Evolutionary conservation across 2,797 vertebrate species (phyloP).

Genomic region (Phalloptychus januarius): DNA sequence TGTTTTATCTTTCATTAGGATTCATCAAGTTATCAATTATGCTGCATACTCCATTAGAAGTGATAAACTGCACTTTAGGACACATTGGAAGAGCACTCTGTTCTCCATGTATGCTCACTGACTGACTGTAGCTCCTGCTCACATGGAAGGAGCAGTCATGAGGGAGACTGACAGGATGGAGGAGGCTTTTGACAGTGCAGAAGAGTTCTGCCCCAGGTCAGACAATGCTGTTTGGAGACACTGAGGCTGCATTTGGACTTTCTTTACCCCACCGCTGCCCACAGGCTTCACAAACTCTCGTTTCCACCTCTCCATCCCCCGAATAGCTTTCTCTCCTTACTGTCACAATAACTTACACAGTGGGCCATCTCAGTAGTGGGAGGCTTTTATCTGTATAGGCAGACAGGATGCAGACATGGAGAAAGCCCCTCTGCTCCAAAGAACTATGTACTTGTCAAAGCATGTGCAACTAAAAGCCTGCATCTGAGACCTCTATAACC

Average conservation of each 20-base stretch:
- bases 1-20: background rate
- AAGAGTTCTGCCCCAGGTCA: conserved; percentile 36
- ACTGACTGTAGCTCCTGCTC: conserved; percentile 23
- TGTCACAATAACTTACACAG: conserved; percentile 73
- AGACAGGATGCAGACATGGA: conserved; percentile 60
- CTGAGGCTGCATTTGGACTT: conserved; percentile 45
- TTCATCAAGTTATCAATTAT: background rate
- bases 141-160: conserved; percentile 17
- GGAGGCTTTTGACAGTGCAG: conserved; percentile 36
- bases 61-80: background rate
- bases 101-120: background rate
- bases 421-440: conserved; percentile 50
- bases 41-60: background rate
- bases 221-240: conserved; percentile 21
- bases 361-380: conserved; percentile 54
- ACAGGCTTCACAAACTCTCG: conserved; percentile 49
- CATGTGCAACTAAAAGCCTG: conserved; percentile 53
- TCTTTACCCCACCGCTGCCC: conserved; percentile 46
- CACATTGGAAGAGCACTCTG: background rate
- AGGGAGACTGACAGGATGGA: conserved; percentile 37
- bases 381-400: conserved; percentile 70
- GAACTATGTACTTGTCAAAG: conserved; percentile 48
- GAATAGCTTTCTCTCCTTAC: conserved; percentile 43
- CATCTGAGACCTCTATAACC: conserved; percentile 52
- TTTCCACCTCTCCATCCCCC: conserved; percentile 28